Conservation (phyloP, 2,888 invertebrate species). For the Chirona hameri region DNA sequence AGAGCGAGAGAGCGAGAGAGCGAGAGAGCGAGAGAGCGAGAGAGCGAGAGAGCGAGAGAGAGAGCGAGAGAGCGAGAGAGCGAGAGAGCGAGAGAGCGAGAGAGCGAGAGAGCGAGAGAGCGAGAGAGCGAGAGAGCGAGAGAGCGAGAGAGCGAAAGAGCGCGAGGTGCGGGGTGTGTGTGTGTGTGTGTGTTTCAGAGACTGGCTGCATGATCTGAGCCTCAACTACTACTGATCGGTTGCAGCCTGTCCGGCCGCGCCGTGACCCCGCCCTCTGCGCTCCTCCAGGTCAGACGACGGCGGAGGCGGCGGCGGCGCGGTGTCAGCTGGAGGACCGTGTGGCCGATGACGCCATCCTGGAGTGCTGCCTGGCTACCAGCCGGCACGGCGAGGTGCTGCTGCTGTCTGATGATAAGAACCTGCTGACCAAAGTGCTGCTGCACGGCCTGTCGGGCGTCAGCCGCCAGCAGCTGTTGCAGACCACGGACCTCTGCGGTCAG, state of each 20-base stretch:
- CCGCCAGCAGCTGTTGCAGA: neutral
- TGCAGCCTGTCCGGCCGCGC: neutral
- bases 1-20: too few relatives aligned
- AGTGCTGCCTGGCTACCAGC: neutral
- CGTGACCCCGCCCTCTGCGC: neutral
- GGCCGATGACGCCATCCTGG: slow-evolving; percentile 2
- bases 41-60: too few relatives aligned
- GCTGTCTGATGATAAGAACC: slow-evolving; percentile 13
- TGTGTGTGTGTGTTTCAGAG: too few relatives aligned
- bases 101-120: too few relatives aligned
- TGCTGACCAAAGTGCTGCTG: slow-evolving; percentile 12
- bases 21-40: too few relatives aligned
- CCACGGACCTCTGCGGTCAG: neutral
- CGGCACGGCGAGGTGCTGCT: neutral
- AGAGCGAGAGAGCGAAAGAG: too few relatives aligned
- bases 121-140: too few relatives aligned
- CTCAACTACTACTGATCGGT: neutral
- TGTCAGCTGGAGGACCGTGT: neutral
- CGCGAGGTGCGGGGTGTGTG: too few relatives aligned
- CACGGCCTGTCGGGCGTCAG: neutral
- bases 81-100: too few relatives aligned
- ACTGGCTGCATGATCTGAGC: too few relatives aligned
- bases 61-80: too few relatives aligned
- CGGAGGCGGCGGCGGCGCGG: slow-evolving; percentile 1
- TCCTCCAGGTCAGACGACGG: neutral